Conservation (phyloP, 2,113 vertebrate genomes). For the Leuciscus idus region DNA sequence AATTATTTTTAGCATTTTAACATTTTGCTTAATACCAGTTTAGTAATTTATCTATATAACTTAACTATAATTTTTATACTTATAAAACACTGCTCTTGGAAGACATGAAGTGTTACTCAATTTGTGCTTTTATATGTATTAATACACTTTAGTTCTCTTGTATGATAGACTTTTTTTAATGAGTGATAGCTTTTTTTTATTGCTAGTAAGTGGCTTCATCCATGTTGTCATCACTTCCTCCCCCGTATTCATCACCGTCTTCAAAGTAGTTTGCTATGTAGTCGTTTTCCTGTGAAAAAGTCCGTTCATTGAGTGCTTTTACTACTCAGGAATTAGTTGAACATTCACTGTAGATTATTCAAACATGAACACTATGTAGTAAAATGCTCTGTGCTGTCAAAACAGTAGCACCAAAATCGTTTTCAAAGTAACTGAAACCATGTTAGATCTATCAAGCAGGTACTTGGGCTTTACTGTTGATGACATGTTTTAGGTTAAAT, state of each 20-base stretch:
- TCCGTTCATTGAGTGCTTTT: not conserved
- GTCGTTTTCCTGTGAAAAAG: conserved; percentile 82
- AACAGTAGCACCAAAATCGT: not conserved
- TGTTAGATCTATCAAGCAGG: not conserved
- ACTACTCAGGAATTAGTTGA: not conserved
- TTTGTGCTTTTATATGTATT: not conserved
- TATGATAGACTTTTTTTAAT: not conserved
- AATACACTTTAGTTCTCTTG: not conserved
- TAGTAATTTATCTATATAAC: not conserved
- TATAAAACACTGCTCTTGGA: not conserved
- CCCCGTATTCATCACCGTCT: conserved; percentile 84
- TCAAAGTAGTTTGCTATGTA: conserved; percentile 91
- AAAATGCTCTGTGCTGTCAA: not conserved
- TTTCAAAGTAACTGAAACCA: not conserved
- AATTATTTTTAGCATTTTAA: conserved; percentile 11
- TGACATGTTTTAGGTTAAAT: not conserved
- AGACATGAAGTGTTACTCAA: not conserved
- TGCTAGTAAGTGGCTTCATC: conserved; percentile 86
- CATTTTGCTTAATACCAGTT: not conserved
- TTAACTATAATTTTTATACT: not conserved
- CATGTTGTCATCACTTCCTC: conserved; percentile 85
- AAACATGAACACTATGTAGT: not conserved
- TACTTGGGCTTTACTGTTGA: not conserved
- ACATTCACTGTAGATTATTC: not conserved
- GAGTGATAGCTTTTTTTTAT: not conserved